Evolutionary conservation across 2,113 vertebrate species (phyloP).

Genomic region (Rhinoptilus africanus): DNA sequence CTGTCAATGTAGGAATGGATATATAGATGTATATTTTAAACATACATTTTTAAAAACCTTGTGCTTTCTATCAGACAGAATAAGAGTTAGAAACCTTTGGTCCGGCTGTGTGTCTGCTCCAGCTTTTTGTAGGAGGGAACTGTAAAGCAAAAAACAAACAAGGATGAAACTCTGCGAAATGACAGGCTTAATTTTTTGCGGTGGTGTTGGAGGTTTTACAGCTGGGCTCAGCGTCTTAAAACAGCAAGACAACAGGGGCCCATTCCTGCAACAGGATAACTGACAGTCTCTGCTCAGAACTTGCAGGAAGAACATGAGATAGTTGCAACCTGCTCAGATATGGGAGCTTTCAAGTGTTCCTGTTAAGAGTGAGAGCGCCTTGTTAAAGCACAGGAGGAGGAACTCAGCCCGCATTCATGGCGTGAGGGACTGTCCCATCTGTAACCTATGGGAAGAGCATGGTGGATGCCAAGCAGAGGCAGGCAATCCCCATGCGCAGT

Average conservation of each 20-base stretch:
- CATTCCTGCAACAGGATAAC: background rate
- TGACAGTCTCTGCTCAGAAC: background rate
- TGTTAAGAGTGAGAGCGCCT: background rate
- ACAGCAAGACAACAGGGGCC: background rate
- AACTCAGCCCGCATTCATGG: fast-evolving
- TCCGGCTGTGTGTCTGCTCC: background rate
- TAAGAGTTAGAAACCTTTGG: background rate
- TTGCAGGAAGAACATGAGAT: background rate
- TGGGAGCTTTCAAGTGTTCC: background rate
- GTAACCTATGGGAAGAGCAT: background rate
- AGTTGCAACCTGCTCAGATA: background rate
- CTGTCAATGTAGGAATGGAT: background rate
- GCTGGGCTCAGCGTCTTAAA: background rate
- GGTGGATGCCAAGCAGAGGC: background rate
- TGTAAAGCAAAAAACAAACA: background rate
- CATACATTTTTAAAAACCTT: background rate
- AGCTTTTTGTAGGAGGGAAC: background rate
- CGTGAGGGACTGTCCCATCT: background rate
- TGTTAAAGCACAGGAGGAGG: background rate
- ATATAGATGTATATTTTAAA: background rate
- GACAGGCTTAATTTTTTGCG: background rate
- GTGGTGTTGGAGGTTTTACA: background rate
- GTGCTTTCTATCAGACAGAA: background rate
- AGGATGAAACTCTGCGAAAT: background rate
- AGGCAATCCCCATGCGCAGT: too few species aligned